Evolutionary conservation across 30 jellyfish, hydroid and myxozoan species (phyloP).

Genomic region (Cassiopea andromeda): DNA sequence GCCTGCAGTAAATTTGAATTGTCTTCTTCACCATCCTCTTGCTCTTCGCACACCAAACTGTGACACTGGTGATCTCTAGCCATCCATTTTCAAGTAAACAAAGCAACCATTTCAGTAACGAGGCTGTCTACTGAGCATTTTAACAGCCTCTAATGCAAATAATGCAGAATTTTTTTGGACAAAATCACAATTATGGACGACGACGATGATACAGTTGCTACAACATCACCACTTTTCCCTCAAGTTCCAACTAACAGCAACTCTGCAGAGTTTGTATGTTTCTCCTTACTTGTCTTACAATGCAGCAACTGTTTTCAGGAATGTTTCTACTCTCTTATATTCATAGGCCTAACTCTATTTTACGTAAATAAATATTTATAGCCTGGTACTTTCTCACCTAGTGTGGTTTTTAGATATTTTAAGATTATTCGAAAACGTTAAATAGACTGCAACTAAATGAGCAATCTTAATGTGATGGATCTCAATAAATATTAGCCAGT

Average conservation of each 20-base stretch:
- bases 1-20: slow-evolving; percentile 83
- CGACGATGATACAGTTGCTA: slow-evolving; percentile 1
- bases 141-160: neutral
- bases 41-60: neutral
- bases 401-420: no score
- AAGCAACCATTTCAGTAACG: slow-evolving; percentile 32
- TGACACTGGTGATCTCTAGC: neutral
- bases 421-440: no score
- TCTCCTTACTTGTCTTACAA: neutral
- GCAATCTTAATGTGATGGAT: no score
- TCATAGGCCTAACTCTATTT: no score
- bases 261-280: neutral
- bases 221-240: slow-evolving; percentile 9
- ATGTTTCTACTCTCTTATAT: no score
- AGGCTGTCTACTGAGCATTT: slow-evolving; percentile 16
- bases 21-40: slow-evolving; percentile 86
- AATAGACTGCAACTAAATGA: no score
- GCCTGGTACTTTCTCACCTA: no score
- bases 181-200: slow-evolving; percentile 7
- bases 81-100: slow-evolving; percentile 27
- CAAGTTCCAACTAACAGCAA: neutral
- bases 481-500: no score
- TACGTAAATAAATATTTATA: no score
- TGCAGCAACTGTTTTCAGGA: no score
- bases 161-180: neutral